Evolutionary conservation across 2,888 invertebrate species (phyloP).

Genomic region (Campoplex nolae): DNA sequence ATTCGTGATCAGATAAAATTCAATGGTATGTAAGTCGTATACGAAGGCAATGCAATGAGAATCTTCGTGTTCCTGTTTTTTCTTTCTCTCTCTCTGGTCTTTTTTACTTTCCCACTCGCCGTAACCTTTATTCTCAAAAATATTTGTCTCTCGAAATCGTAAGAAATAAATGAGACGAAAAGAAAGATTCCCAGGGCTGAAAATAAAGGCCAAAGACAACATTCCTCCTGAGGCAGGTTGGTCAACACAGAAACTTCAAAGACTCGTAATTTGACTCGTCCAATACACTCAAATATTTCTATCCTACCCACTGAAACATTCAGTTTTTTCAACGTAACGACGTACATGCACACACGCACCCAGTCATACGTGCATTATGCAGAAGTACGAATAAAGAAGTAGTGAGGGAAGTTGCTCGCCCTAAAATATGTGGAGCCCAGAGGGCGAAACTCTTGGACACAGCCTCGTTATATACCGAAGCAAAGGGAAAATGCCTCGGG

Average conservation of each 20-base stretch:
- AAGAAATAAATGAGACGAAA: slow-evolving; percentile 18
- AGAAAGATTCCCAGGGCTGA: slow-evolving; percentile 24
- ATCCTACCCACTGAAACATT: not conserved
- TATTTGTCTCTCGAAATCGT: not conserved
- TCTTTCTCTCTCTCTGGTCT: not conserved
- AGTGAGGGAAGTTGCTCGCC: slow-evolving; percentile 76
- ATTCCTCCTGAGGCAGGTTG: slow-evolving; percentile 73
- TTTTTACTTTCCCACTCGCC: not conserved
- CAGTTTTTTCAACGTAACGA: not conserved
- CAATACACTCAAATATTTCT: slow-evolving; percentile 9
- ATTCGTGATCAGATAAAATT: slow-evolving; percentile 61
- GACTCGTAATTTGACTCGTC: slow-evolving; percentile 75
- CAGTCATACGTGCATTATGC: slow-evolving; percentile 27
- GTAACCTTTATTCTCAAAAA: not conserved
- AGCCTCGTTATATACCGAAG: slow-evolving; percentile 80
- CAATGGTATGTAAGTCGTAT: slow-evolving; percentile 23
- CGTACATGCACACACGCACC: not conserved
- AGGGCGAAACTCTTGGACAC: slow-evolving; percentile 80
- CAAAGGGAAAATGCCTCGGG: slow-evolving; percentile 70
- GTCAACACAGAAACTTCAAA: slow-evolving; percentile 79
- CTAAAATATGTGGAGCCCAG: slow-evolving; percentile 83
- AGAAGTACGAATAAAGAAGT: slow-evolving; percentile 29
- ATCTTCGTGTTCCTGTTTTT: not conserved
- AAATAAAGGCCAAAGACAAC: slow-evolving; percentile 67
- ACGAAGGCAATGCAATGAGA: not conserved